Conservation (phyloP, 2,797 vertebrate species). For the Oryzias sinensis region DNA sequence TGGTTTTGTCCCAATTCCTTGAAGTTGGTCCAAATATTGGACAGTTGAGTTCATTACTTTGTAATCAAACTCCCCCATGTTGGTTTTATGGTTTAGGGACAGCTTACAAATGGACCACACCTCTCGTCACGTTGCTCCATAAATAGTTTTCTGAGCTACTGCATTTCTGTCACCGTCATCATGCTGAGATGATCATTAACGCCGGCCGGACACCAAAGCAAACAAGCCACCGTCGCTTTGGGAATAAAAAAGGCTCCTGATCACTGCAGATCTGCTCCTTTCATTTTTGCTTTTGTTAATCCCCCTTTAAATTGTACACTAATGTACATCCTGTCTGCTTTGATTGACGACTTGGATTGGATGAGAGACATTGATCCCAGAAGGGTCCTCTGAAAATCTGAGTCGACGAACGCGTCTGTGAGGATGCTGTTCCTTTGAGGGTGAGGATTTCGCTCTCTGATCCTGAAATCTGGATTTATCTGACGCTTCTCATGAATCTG, state of each 20-base stretch:
- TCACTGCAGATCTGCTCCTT: too few species aligned
- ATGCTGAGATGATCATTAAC: constrained; percentile 23
- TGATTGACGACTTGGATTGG: constrained; percentile 16
- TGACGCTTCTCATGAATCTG: too few species aligned
- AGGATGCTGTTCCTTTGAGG: too few species aligned
- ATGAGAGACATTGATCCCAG: constrained; percentile 19
- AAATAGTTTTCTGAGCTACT: constrained; percentile 21
- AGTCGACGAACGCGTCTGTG: not conserved
- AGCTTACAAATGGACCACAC: constrained; percentile 35
- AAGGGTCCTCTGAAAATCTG: constrained; percentile 16
- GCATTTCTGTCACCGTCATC: constrained; percentile 18
- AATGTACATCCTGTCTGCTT: not conserved
- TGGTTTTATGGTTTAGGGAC: constrained; percentile 1
- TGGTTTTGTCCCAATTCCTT: not conserved
- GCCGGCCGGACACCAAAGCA: constrained; percentile 7
- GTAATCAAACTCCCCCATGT: not conserved
- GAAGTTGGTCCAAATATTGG: not conserved
- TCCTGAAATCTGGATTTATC: too few species aligned
- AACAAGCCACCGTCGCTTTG: not conserved
- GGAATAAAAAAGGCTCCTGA: too few species aligned
- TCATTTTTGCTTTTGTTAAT: too few species aligned
- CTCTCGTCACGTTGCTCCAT: constrained; percentile 33
- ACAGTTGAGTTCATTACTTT: not conserved
- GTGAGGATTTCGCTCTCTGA: too few species aligned
- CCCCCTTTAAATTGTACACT: too few species aligned